phyloP scores from a whole-genome alignment of 2,888 invertebrate species.

The Rotaria macrura region DNA sequence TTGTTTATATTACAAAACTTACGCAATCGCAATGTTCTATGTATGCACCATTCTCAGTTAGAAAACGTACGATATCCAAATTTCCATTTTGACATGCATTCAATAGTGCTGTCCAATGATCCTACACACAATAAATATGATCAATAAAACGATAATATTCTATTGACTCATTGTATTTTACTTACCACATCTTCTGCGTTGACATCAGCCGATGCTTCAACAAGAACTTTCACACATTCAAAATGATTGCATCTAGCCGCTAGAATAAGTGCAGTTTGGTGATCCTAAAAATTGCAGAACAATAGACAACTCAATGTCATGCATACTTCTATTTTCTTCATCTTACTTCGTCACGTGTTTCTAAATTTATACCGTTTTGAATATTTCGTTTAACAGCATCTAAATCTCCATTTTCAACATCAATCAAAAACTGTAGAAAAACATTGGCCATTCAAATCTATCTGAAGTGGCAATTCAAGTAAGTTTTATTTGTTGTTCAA shows the following conservation, averaged over 20 bases:
- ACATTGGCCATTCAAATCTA: constrained; percentile 10
- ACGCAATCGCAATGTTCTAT: constrained; percentile 47
- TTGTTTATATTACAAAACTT: constrained; percentile 24
- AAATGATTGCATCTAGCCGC: constrained; percentile 75
- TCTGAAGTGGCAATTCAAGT: background rate
- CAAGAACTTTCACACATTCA: constrained; percentile 65
- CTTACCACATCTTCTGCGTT: constrained; percentile 76
- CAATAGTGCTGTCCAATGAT: constrained; percentile 47
- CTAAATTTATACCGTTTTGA: constrained; percentile 18
- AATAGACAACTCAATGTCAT: background rate
- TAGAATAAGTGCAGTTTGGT: constrained; percentile 74
- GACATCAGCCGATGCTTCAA: constrained; percentile 72
- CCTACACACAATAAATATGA: constrained; percentile 38
- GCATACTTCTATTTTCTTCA: background rate
- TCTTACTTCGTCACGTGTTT: constrained; percentile 21
- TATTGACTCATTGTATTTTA: no score
- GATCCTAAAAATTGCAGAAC: constrained; percentile 56
- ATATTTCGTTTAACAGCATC: constrained; percentile 18
- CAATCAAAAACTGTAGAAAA: background rate
- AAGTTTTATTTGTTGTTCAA: no score
- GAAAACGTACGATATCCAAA: constrained; percentile 42
- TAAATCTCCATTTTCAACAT: constrained; percentile 27
- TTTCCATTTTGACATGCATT: constrained; percentile 45
- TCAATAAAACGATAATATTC: no score
- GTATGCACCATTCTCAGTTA: constrained; percentile 42